Base-by-base conservation (phyloP, 2,797 vertebrate species). In the Chromis chromis region DNA sequence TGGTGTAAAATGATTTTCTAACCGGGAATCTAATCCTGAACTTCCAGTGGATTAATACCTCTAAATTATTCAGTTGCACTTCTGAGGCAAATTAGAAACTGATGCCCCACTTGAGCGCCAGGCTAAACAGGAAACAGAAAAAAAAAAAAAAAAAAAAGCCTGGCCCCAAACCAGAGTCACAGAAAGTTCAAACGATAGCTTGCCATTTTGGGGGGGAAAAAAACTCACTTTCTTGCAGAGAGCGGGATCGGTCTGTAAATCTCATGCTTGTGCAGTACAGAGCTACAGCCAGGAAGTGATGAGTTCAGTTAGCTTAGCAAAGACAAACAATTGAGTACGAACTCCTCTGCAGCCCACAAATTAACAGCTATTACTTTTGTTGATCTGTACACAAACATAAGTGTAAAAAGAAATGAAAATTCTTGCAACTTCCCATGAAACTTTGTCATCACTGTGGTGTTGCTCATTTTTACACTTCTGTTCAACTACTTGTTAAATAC, bases 21-120 rank as follows among this genome's bases (percentile, higher is more conserved):
- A n/a, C 14, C 11, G 24, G 24, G 44, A 65, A 63, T 63, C 1
- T 14, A 36, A 66, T 63, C 53, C 28, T 52, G 44, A 79, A 71
- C 44, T 50, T 49, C n/a, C 7, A 55, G n/a, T 52, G 4, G 24
- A 66, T 40, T 28, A 16, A 65, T 77, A 67, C 11, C 17, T 49
- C 14, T 31, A 27, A 49, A 28, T 67, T n/a, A 58, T 33, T 55
- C 19, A 24, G 13, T 52, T 11, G 3, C 12, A 65, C 39, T 40
- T 28, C 46, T 8, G 25, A 57, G 21, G 17, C 33, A 31, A 62
- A 65, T 36, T 40, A 14, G 24, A 66, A 72, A 66, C 11, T 50
- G 9, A 25, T 27, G 31, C 22, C 27, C 3, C 40, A 21, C 40
- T 50, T n/a, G 22, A 55, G 33, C 39, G 4, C 17, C 16, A 50